Percentiles rank a stretch among this genome's conserved stretches.
Conservation (phyloP, 2,888 invertebrate genomes). For the Apamea crenata region DNA sequence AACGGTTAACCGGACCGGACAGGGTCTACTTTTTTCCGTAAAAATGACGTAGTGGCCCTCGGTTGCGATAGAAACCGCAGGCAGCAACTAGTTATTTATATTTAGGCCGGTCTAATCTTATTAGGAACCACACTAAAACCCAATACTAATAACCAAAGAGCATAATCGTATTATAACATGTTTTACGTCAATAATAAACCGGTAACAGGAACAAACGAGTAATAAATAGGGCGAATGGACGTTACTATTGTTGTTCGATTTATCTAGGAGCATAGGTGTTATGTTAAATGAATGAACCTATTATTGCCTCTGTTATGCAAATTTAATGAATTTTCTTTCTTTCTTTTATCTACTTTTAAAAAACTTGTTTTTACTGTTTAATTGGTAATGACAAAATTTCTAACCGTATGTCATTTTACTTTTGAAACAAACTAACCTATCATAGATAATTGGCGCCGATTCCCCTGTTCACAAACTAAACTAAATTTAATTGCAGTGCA, state of each 20-base stretch:
- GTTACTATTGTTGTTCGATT: not conserved
- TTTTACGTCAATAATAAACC: constrained; percentile 41
- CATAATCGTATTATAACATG: constrained; percentile 64
- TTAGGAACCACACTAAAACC: constrained; percentile 58
- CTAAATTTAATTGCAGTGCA: too few species aligned
- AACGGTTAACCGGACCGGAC: too few species aligned
- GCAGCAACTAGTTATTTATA: constrained; percentile 10
- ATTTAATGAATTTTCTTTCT: too few species aligned
- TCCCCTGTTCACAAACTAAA: too few species aligned
- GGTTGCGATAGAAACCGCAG: not conserved
- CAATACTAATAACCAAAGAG: constrained; percentile 58
- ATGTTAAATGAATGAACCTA: not conserved
- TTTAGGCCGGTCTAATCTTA: constrained; percentile 58
- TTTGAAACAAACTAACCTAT: too few species aligned
- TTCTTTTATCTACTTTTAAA: too few species aligned
- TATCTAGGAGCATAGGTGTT: not conserved
- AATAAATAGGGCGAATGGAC: not conserved
- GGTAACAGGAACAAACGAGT: constrained; percentile 35
- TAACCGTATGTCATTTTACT: too few species aligned
- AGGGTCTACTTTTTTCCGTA: not conserved
- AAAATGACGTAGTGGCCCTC: not conserved
- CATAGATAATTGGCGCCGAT: too few species aligned
- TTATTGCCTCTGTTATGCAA: not conserved
- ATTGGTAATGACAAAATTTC: too few species aligned
- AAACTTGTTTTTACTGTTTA: too few species aligned